Evolutionary conservation across 2,797 vertebrate species (phyloP), one percentile per base, ranked within the genome.

Genomic region (Catostomus latipinnis): DNA sequence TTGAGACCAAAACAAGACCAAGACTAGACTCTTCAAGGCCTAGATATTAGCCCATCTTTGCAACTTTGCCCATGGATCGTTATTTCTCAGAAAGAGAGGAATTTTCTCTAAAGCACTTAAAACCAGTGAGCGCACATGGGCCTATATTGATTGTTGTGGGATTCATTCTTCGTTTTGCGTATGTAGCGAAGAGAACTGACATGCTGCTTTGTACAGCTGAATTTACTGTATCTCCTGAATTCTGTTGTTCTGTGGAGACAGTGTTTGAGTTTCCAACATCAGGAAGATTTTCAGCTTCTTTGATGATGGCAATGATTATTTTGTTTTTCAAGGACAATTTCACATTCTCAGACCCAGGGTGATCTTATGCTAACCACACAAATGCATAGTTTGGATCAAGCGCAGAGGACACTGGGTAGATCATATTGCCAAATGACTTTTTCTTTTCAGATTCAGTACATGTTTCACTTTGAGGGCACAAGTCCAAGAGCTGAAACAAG

Each of bases 211-310:
- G 22, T 61, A 6, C 7, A 61, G n/a, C 58, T 61, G n/a, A 16
- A 18, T n/a, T 16, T 61, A 16, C 2, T 16, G n/a, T 18, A 8
- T n/a, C 22, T 61, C 22, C n/a, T 7, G 7, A 8, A n/a, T 6
- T 18, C 14, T 61, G 14, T 61, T 61, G 22, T 61, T 34, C 34
- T 34, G 34, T 34, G 34, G 34, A 61, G 58, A 61, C 22, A 18
- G 2, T 16, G 14, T 61, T 61, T 16, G n/a, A 16, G 58, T 61
- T 16, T 61, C 58, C 13, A 61, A 18, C 34, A 68, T 48, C 65
- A 48, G 65, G 65, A 68, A 68, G 65, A 68, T 12, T 68, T 7
- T n/a, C 16, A 68, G 65, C 65, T 68, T 68, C 65, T 68, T 68
- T 45, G 48, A 43, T 13, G 46, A 48, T 43, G 8, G 65, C 43